phyloP scores from a whole-genome alignment of 92 coral and sea anemone species.

The Heliopora coerulea region DNA sequence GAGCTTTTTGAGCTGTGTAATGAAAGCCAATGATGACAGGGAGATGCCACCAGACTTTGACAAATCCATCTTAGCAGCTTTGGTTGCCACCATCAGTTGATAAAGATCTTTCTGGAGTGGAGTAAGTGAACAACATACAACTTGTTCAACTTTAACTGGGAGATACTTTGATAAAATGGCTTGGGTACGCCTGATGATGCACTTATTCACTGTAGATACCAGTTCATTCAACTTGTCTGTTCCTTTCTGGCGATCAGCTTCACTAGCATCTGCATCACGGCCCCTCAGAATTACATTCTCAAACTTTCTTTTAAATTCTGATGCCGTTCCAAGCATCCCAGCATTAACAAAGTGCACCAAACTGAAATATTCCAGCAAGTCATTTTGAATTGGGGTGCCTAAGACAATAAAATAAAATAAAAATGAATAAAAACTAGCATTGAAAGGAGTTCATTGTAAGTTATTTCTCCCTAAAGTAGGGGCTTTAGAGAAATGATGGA shows the following conservation, averaged over 20 bases:
- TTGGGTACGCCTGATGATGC: conserved; percentile 85
- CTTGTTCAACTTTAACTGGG: conserved; percentile 75
- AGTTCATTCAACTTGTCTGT: conserved; percentile 80
- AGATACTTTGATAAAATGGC: conserved; percentile 27
- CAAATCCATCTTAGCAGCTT: conserved; percentile 64
- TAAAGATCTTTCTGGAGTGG: conserved; percentile 77
- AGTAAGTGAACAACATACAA: conserved; percentile 84
- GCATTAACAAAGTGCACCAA: conserved; percentile 93
- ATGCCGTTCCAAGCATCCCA: conserved; percentile 89
- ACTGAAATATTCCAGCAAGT: conserved; percentile 90
- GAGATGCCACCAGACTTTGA: conserved; percentile 68
- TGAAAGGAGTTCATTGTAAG: too few relatives aligned
- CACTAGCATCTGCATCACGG: conserved; percentile 95
- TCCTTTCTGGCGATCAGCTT: conserved; percentile 84
- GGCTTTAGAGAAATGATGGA: too few relatives aligned
- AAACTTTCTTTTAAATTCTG: conserved; percentile 86
- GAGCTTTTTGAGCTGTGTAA: conserved; percentile 89
- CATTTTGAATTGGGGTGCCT: conserved; percentile 99
- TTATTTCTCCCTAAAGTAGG: too few relatives aligned
- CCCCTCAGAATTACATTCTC: conserved; percentile 92
- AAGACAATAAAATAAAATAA: too few relatives aligned
- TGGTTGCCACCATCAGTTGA: conserved; percentile 72
- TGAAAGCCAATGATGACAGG: conserved; percentile 89
- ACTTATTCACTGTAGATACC: conserved; percentile 82
- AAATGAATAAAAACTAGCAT: too few relatives aligned